Conservation (phyloP, 92 coral and sea anemone species). For the Hydrozoanthus gracilis region DNA sequence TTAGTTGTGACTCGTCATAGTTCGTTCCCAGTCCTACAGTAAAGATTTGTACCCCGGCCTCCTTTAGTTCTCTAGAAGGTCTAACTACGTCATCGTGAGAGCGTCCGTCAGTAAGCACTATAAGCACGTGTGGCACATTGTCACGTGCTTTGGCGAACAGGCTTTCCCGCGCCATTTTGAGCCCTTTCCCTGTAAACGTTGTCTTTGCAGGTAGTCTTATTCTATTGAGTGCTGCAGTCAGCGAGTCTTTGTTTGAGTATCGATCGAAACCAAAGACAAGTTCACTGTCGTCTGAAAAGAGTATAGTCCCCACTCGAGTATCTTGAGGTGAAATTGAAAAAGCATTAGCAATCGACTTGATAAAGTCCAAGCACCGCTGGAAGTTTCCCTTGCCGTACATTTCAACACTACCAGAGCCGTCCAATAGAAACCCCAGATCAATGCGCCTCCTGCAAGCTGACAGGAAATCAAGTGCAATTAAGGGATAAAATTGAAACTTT, state of each 20-base stretch:
- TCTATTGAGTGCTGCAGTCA: conserved; percentile 66
- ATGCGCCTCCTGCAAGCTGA: conserved; percentile 74
- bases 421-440: conserved; percentile 80
- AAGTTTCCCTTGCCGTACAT: conserved; percentile 87
- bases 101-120: conserved; percentile 83
- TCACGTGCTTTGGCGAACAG: conserved; percentile 75
- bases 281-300: conserved; percentile 68
- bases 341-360: conserved; percentile 60
- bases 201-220: conserved; percentile 68
- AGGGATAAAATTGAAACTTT: no score
- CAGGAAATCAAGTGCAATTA: not conserved
- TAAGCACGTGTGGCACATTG: conserved; percentile 78
- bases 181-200: conserved; percentile 78
- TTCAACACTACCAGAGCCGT: conserved; percentile 86
- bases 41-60: conserved; percentile 69
- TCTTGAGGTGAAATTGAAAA: conserved; percentile 62
- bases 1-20: conserved; percentile 65
- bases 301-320: conserved; percentile 75
- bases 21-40: conserved; percentile 80
- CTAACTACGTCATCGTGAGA: conserved; percentile 82
- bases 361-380: conserved; percentile 65
- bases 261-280: conserved; percentile 70
- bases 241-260: conserved; percentile 49
- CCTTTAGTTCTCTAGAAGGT: conserved; percentile 72
- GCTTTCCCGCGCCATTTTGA: conserved; percentile 66